phyloP scores from a whole-genome alignment of 2,113 vertebrate species.

The Pyrgilauda ruficollis region DNA sequence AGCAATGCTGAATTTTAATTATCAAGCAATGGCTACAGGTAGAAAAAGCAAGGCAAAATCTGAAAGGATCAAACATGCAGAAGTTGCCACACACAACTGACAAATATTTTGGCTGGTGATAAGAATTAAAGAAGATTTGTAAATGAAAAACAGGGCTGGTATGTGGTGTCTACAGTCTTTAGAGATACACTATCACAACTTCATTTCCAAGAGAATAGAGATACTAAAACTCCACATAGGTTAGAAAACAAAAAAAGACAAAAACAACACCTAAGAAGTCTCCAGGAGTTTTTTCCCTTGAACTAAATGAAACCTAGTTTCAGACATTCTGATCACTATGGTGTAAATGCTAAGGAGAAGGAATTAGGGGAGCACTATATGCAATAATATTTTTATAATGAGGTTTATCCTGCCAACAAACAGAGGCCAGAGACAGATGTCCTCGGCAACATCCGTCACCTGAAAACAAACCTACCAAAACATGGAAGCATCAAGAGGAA shows the following conservation, averaged over 20 bases:
- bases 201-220: background rate
- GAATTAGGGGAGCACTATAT: accelerated
- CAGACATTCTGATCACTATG: background rate
- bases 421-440: background rate
- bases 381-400: background rate
- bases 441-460: background rate
- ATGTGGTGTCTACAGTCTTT: background rate
- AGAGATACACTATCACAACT: background rate
- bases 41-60: background rate
- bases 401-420: background rate
- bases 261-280: background rate
- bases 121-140: background rate
- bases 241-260: background rate
- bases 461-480: background rate
- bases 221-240: background rate
- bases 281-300: background rate
- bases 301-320: background rate
- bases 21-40: background rate
- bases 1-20: background rate
- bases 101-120: background rate
- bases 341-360: background rate
- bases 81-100: background rate
- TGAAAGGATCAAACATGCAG: background rate
- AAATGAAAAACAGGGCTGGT: background rate
- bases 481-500: background rate